Base-by-base conservation (phyloP, 1,140 invertebrate genomes). In the Drosophila rhopaloa region DNA sequence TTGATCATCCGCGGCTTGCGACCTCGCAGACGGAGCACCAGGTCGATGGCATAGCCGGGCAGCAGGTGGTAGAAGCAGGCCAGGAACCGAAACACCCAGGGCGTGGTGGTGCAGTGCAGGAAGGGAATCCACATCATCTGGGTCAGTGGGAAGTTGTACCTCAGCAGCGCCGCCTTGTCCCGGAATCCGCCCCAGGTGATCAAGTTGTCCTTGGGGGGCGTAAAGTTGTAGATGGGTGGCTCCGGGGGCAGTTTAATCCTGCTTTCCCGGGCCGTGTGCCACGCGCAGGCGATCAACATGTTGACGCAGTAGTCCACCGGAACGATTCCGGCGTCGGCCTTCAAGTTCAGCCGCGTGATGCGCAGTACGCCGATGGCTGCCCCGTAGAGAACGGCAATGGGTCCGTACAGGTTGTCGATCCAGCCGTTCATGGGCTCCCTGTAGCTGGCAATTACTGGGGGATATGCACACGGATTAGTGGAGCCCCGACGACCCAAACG, bases 361-460 rank as follows among this genome's bases (percentile, higher is more conserved):
- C 96, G 94, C 5, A 98, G 82, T 1, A 97, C 90, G 8, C 97
- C 97, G 43, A 96, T 94, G 9, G 95, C 95, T 19, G 94, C 94
- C 1, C 95, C 95, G 6, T 95, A 94, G 7, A 95, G 79, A 2
- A 96, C 92, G n/a, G 95, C 97, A 57, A 96, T 97, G 5, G 97
- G 96, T 47, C 97, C 97, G 91, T 98, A 98, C 66, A 97, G 93
- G 86, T 98, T 98, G 90, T 98, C 97, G 27, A 98, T 97, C 96
- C 97, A 98, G 2, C 96, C 96, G 9, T 92, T 73, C 0, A 95
- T 75, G 0, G 95, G 95, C 71, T 98, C 97, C 73, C 95, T 95
- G 91, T 96, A 96, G 2, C 96, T 95, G 1, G 96, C 96, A 32
- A 97, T 95, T 32, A 98, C 97, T 95, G 91, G n/a, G 16, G 27